Evolutionary conservation across 1,140 invertebrate species (phyloP).

Genomic region (Lithobius niger): DNA sequence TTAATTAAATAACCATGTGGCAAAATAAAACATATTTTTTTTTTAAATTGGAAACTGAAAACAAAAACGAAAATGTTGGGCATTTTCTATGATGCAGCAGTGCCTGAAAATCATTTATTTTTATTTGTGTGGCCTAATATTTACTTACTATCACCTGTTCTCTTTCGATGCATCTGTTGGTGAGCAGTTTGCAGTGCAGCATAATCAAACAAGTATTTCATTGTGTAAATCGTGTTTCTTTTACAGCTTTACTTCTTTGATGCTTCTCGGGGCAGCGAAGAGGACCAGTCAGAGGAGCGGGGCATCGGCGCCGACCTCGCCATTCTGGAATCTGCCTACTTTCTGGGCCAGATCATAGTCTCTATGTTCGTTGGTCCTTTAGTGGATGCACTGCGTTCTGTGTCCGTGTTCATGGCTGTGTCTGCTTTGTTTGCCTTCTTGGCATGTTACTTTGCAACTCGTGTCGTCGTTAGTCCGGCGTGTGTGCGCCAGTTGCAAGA

Average conservation of each 20-base stretch:
- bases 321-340: constrained; percentile 35
- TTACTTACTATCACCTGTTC: too few relatives aligned
- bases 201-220: too few relatives aligned
- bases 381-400: constrained; percentile 32
- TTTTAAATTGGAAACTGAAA: too few relatives aligned
- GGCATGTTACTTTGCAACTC: constrained; percentile 14
- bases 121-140: too few relatives aligned
- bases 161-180: too few relatives aligned
- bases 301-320: constrained; percentile 37
- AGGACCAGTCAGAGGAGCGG: constrained; percentile 10
- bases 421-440: constrained; percentile 20
- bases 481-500: too few relatives aligned
- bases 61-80: too few relatives aligned
- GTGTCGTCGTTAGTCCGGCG: constrained; percentile 19
- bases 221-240: neutral
- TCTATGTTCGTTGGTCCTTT: constrained; percentile 34
- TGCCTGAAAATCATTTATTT: too few relatives aligned
- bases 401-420: constrained; percentile 32
- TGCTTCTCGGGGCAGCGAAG: constrained; percentile 4
- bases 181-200: neutral
- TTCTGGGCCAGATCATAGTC: constrained; percentile 35
- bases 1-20: too few relatives aligned
- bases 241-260: constrained; percentile 6
- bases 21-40: too few relatives aligned
- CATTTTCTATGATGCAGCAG: too few relatives aligned